Base-by-base conservation (phyloP, 2,888 invertebrate species). In the Hololepta plana region DNA sequence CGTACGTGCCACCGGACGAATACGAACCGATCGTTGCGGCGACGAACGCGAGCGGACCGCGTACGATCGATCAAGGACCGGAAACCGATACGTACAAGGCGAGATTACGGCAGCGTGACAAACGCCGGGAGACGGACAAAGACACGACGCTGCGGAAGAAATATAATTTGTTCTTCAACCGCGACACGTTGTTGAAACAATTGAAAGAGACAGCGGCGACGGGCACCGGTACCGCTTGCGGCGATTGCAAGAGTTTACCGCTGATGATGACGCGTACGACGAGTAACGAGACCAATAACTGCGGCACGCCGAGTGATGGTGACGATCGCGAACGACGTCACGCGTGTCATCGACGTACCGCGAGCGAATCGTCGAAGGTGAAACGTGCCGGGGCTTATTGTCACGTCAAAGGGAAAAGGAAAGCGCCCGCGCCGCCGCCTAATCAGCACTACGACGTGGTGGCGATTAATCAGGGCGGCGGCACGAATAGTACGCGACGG, bases 321-420 rank as follows among this genome's bases (percentile, higher is more conserved):
- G n/a, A n/a, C n/a, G n/a, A n/a, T n/a, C n/a, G n/a, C n/a, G 35
- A 44, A 49, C n/a, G n/a, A n/a, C n/a, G n/a, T n/a, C n/a, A n/a
- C n/a, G n/a, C n/a, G n/a, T n/a, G n/a, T n/a, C 57, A 60, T 35
- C 54, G 69, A 21, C 55, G 70, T 38, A 66, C 68, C 12, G 59
- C 62, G n/a, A 72, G 70, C 43, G 71, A 72, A 51, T 59, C 60
- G 9, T 60, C 64, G 12, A 61, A 62, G 36, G 63, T 62, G 32
- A 61, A 64, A 23, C 63, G 63, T 35, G 60, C 67, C 6, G 64
- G 65, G 3, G 53, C 58, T 3, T 60, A 59, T 38, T 48, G 59
- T 12, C 73, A 79, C 55, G 77, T 79, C 1, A 75, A 74, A 36
- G 79, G 79, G 12, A 80, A 80, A 47, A 54, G 79, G 25, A 67